phyloP scores from a whole-genome alignment of 2,888 invertebrate genomes.

The Rhagonycha lutea region DNA sequence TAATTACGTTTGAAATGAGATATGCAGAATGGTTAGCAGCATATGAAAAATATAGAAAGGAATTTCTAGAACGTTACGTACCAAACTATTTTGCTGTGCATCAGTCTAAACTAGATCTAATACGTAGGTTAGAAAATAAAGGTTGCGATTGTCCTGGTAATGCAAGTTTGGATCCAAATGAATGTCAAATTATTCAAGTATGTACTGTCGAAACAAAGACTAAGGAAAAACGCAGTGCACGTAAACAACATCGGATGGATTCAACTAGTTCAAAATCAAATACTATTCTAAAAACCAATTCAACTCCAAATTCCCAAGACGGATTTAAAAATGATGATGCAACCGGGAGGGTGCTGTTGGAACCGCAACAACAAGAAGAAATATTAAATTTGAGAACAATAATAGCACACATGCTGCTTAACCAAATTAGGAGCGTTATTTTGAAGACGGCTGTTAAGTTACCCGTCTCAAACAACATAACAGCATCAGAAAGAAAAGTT shows the following conservation, averaged over 20 bases:
- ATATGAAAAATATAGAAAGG: neutral
- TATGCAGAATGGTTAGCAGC: neutral
- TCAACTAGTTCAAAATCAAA: too few relatives aligned
- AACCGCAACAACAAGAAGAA: neutral
- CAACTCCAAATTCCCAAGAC: neutral
- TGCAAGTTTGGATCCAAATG: neutral
- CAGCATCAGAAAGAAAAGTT: neutral
- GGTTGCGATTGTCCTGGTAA: neutral
- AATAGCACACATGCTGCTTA: neutral
- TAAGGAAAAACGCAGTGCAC: neutral
- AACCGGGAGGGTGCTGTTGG: neutral
- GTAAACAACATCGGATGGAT: neutral
- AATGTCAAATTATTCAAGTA: neutral
- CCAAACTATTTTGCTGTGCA: neutral
- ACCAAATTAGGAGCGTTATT: neutral
- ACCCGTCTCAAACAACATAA: neutral
- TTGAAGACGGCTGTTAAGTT: neutral
- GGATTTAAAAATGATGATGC: neutral
- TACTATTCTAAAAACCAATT: neutral
- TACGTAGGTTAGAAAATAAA: neutral
- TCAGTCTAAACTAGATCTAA: neutral
- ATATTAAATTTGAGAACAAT: neutral
- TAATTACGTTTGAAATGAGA: neutral
- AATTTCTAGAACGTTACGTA: neutral
- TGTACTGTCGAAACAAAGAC: neutral